Evolutionary conservation across 2,113 vertebrate genomes (phyloP).

Genomic region (Gracilinanus agilis): DNA sequence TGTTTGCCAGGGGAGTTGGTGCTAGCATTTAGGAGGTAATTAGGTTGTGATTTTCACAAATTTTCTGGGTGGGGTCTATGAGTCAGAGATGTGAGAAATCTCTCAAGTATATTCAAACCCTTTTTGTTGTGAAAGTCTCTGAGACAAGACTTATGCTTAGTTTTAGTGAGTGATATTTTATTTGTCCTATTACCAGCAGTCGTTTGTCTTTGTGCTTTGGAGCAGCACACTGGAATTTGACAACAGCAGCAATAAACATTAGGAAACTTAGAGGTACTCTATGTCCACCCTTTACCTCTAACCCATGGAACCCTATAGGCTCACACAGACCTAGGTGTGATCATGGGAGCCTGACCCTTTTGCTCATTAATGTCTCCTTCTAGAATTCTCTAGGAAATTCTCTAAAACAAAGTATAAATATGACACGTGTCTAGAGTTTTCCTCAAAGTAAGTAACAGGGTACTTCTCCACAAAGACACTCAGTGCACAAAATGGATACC

Average conservation of each 20-base stretch:
- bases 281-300: neutral
- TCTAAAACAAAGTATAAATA: neutral
- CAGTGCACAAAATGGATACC: neutral
- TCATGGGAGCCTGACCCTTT: neutral
- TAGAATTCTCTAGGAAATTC: neutral
- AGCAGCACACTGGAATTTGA: neutral
- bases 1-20: neutral
- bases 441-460: neutral
- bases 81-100: neutral
- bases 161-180: neutral
- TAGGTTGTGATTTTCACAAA: neutral
- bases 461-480: neutral
- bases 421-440: neutral
- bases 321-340: neutral
- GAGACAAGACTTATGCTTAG: neutral
- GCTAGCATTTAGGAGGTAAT: neutral
- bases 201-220: neutral
- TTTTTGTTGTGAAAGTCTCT: neutral
- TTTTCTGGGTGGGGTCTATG: slow-evolving; percentile 1
- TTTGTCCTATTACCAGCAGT: neutral
- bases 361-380: neutral
- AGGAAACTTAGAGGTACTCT: neutral
- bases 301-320: neutral
- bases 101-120: neutral
- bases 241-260: neutral